A percentile compares a stretch with the other conserved stretches of the same genome.
Conservation (phyloP, 2,888 invertebrate species). For the Latrodectus hesperus region DNA sequence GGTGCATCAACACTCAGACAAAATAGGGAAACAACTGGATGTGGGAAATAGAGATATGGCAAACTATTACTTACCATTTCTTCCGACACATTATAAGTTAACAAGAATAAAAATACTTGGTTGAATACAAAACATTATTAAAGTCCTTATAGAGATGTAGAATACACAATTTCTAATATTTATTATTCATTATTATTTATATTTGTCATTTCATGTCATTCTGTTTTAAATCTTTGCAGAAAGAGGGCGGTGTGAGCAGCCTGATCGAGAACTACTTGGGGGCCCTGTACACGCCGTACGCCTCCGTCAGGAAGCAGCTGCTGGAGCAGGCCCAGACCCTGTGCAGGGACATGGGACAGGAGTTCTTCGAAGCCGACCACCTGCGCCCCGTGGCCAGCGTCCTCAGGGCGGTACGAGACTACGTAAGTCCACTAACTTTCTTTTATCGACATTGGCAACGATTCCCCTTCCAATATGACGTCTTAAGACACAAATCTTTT, state of each 20-base stretch:
- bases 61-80: too few relatives aligned
- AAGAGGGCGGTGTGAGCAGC: slow-evolving; percentile 1
- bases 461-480: too few relatives aligned
- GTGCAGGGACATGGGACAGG: slow-evolving; percentile 13
- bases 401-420: slow-evolving; percentile 39
- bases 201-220: neutral
- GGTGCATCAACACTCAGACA: too few relatives aligned
- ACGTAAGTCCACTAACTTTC: slow-evolving; percentile 17
- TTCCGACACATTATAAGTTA: too few relatives aligned
- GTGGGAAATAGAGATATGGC: too few relatives aligned
- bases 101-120: too few relatives aligned
- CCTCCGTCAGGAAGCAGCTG: slow-evolving; percentile 79
- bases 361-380: slow-evolving; percentile 47
- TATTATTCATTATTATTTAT: neutral
- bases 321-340: slow-evolving; percentile 80
- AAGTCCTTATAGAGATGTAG: neutral
- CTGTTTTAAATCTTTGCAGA: slow-evolving; percentile 6
- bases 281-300: slow-evolving; percentile 74
- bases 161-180: neutral
- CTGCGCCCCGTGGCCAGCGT: slow-evolving; percentile 36
- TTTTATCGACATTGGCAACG: too few relatives aligned
- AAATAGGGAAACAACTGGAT: too few relatives aligned
- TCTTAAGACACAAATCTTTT: too few relatives aligned
- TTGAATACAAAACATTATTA: too few relatives aligned
- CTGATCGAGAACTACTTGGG: slow-evolving; percentile 48